These are phyloP conservation scores for Tylochromis polylepis DNA, from an alignment of 2,113 vertebrate genomes.

Conservation along the genomic window DNA sequence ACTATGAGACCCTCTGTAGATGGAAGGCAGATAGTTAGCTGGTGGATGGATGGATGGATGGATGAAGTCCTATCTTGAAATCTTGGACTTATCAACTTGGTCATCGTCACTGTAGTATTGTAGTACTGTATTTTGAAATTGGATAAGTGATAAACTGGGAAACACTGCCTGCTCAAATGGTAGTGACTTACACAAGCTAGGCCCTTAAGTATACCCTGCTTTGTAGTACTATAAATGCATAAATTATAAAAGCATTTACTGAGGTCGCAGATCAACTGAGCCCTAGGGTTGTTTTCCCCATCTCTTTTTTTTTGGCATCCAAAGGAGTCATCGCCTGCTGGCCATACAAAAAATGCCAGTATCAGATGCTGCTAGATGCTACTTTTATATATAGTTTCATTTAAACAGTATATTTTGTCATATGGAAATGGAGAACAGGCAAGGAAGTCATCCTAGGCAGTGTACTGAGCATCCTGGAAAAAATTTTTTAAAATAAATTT, in stretches of 20 bases:
- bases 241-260: not conserved
- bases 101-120: not conserved
- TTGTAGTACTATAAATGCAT: not conserved
- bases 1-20: not conserved
- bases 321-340: not conserved
- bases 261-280: not conserved
- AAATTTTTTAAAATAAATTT: not conserved
- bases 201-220: not conserved
- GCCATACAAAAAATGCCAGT: not conserved
- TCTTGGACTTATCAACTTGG: not conserved
- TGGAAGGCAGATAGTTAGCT: too few relatives aligned
- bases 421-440: not conserved
- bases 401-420: not conserved
- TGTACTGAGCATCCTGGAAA: not conserved
- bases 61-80: not conserved
- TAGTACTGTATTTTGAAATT: not conserved
- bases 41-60: too few relatives aligned
- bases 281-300: not conserved
- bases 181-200: not conserved
- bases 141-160: not conserved
- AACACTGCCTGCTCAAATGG: not conserved
- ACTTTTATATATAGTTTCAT: not conserved
- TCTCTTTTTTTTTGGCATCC: not conserved
- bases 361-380: not conserved
- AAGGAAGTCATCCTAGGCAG: not conserved